Base-by-base conservation (phyloP, 2,888 invertebrate genomes). In the Zelleria hepariella region DNA sequence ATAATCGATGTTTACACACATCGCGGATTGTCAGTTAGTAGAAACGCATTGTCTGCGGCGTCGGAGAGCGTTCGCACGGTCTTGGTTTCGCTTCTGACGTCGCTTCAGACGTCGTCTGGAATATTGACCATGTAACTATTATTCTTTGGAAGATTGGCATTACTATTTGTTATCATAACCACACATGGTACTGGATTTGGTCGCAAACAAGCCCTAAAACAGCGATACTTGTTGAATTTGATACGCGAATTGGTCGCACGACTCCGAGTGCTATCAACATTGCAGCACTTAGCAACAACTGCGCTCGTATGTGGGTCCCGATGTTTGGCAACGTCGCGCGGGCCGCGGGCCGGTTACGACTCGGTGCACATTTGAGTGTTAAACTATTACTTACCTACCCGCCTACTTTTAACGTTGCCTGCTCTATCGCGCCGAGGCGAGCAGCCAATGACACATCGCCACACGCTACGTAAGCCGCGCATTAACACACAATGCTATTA, bases 401-500 rank as follows among this genome's bases (percentile, higher is more conserved):
- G 75, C 78, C 79, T 79, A 69, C 73, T 68, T 69, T 63, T 66
- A 64, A 68, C 72, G 75, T 74, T 71, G 55, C 8, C 32, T 27
- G 27, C 55, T 27, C 55, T 18, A 55, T 55, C 27, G 32, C 68
- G 70, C 65, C 69, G 62, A 66, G 64, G 65, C 66, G 67, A 65
- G 69, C 73, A 73, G 66, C 67, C 75, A 76, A 70, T 85, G 86
- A 86, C 86, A 86, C 86, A 84, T 76, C 76, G 70, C 66, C 67
- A 68, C 71, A 69, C 75, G 72, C 80, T 80, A 86, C 86, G 85
- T 83, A 82, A 75, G 77, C 78, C 70, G 15, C 70, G 73, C 77
- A 77, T 82, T 82, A 80, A 78, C 80, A 80, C 78, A 82, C 80
- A 78, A 80, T 77, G 79, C 85, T 85, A 85, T 85, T 85, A 82